A percentile compares a stretch with the other conserved stretches of the same genome.
These are phyloP conservation scores for Musca vetustissima DNA, from an alignment of 1,140 invertebrate species.

Conservation along the genomic window DNA sequence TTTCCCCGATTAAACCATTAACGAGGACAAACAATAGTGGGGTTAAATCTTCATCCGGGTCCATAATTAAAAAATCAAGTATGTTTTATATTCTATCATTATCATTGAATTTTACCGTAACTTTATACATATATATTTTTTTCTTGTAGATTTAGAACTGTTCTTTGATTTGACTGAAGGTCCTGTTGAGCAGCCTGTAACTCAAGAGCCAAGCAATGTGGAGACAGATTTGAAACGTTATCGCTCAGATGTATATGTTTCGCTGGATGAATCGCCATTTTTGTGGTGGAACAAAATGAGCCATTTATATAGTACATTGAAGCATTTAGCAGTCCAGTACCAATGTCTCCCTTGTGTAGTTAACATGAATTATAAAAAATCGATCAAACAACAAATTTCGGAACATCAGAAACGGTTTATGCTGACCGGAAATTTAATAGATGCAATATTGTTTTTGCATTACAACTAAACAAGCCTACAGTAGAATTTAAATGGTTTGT, in stretches of 20 bases:
- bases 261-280: slow-evolving; percentile 48
- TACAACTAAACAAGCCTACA: slow-evolving; percentile 30
- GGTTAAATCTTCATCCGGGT: background rate
- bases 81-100: background rate
- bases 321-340: slow-evolving; percentile 42
- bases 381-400: slow-evolving; percentile 45
- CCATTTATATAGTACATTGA: slow-evolving; percentile 45
- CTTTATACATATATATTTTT: background rate
- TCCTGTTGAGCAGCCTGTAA: slow-evolving; percentile 31
- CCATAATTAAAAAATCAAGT: slow-evolving; percentile 41
- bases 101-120: slow-evolving; percentile 1
- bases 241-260: slow-evolving; percentile 46
- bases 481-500: background rate
- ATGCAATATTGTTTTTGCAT: slow-evolving; percentile 49
- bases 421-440: slow-evolving; percentile 45
- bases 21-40: background rate
- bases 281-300: slow-evolving; percentile 50
- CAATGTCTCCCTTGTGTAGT: slow-evolving; percentile 51
- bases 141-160: slow-evolving; percentile 42
- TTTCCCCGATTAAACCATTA: slow-evolving; percentile 23
- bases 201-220: slow-evolving; percentile 39
- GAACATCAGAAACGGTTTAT: slow-evolving; percentile 47
- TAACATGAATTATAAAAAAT: slow-evolving; percentile 47
- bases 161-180: slow-evolving; percentile 48
- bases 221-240: slow-evolving; percentile 51